These are phyloP conservation scores for Microhierax caerulescens DNA, from an alignment of 2,797 vertebrate species.

Conservation along the genomic window DNA sequence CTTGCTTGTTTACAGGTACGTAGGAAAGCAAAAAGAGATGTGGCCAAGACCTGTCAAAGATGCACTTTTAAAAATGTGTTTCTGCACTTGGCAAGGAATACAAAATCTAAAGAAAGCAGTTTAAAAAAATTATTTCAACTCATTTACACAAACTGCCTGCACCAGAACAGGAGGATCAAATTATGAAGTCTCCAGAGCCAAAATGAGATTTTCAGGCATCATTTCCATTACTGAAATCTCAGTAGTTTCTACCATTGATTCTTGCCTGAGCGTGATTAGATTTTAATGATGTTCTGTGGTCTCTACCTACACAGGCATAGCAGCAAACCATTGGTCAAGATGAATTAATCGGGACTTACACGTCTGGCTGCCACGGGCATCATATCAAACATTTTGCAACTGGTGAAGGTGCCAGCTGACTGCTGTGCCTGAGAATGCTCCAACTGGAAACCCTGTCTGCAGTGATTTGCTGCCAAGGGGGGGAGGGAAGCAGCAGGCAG, in stretches of 20 bases:
- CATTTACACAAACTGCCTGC: constrained; percentile 47
- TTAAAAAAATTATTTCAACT: constrained; percentile 28
- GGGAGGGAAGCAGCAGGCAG: constrained; percentile 36
- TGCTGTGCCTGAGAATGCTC: background rate
- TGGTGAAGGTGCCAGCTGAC: background rate
- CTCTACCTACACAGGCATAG: background rate
- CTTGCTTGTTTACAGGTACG: constrained; percentile 47
- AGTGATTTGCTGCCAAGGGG: constrained; percentile 10
- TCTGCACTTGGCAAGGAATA: constrained; percentile 34
- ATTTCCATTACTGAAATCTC: constrained; percentile 49
- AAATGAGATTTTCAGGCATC: background rate
- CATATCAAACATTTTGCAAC: constrained; percentile 40
- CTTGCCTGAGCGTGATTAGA: background rate
- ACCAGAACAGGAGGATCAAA: constrained; percentile 44
- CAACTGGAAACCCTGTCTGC: constrained; percentile 48
- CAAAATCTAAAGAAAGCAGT: constrained; percentile 39
- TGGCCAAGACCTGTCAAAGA: constrained; percentile 47
- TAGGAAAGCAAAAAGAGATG: constrained; percentile 27
- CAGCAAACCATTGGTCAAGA: constrained; percentile 22
- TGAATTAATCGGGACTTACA: constrained; percentile 21
- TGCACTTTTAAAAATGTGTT: constrained; percentile 18
- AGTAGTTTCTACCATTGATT: constrained; percentile 40
- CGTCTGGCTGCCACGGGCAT: background rate
- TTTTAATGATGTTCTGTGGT: constrained; percentile 31
- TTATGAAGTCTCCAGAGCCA: constrained; percentile 44